Percentiles rank a stretch among this genome's conserved stretches.
phyloP scores from a whole-genome alignment of 30 jellyfish, hydroid and myxozoan genomes.

The Haliclystus octoradiatus region DNA sequence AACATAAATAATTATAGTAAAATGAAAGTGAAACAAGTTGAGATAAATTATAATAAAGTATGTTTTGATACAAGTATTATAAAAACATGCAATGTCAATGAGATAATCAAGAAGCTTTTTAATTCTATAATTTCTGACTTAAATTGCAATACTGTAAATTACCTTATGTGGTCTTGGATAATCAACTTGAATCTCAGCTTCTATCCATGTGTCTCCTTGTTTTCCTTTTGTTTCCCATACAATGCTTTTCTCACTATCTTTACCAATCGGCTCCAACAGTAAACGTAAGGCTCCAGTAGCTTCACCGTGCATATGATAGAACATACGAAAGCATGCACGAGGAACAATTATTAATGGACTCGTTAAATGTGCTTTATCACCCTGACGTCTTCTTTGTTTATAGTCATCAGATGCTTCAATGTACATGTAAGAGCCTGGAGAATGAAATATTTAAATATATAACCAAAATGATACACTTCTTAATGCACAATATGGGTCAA shows the following conservation, averaged over 20 bases:
- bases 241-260: slow-evolving; percentile 19
- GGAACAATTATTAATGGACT: slow-evolving; percentile 58
- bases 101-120: too few species aligned
- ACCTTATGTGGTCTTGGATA: slow-evolving; percentile 32
- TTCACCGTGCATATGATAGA: slow-evolving; percentile 71
- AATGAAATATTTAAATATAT: too few species aligned
- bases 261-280: neutral
- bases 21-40: too few species aligned
- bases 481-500: too few species aligned
- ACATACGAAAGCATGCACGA: slow-evolving; percentile 41
- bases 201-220: slow-evolving; percentile 63
- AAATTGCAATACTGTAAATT: neutral
- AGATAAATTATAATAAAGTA: too few species aligned
- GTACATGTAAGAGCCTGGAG: slow-evolving; percentile 62
- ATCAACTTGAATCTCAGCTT: slow-evolving; percentile 44
- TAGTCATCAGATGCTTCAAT: slow-evolving; percentile 71
- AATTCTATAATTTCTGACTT: too few species aligned
- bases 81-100: too few species aligned
- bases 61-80: too few species aligned
- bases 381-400: slow-evolving; percentile 22
- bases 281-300: slow-evolving; percentile 59
- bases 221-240: slow-evolving; percentile 64
- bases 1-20: too few species aligned
- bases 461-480: neutral
- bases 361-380: slow-evolving; percentile 57